These are phyloP conservation scores for Berghia stephanieae DNA, from an alignment of 1,140 invertebrate species.

Conservation along the genomic window DNA sequence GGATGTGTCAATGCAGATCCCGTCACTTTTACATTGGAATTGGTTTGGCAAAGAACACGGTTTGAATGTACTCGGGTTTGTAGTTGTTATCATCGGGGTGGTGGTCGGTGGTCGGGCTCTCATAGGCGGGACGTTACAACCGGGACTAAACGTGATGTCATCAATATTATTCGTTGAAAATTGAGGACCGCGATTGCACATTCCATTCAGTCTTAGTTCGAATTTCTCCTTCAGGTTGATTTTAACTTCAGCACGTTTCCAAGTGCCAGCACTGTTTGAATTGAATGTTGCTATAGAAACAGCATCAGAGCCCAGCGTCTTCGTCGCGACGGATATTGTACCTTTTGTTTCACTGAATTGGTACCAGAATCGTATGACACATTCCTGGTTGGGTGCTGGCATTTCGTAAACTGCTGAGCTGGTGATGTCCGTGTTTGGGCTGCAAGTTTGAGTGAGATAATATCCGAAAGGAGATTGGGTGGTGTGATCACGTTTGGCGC, in stretches of 20 bases:
- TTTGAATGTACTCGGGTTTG: constrained; percentile 36
- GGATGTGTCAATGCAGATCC: constrained; percentile 45
- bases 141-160: constrained; percentile 71
- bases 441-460: background rate
- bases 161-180: too few species aligned
- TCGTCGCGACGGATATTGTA: too few species aligned
- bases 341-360: too few species aligned
- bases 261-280: too few species aligned
- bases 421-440: background rate
- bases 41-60: constrained; percentile 41
- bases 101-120: constrained; percentile 20
- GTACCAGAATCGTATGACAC: constrained; percentile 72
- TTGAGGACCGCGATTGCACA: too few species aligned
- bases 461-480: constrained; percentile 23
- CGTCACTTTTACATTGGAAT: constrained; percentile 48
- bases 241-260: too few species aligned
- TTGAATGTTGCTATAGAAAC: too few species aligned
- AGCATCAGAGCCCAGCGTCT: too few species aligned
- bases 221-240: too few species aligned
- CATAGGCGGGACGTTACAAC: constrained; percentile 25
- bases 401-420: too few species aligned
- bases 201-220: too few species aligned
- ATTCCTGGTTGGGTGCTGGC: constrained; percentile 10
- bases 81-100: constrained; percentile 26
- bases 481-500: constrained; percentile 26